Conservation (phyloP, 2,113 vertebrate species). For the Larimichthys crocea region DNA sequence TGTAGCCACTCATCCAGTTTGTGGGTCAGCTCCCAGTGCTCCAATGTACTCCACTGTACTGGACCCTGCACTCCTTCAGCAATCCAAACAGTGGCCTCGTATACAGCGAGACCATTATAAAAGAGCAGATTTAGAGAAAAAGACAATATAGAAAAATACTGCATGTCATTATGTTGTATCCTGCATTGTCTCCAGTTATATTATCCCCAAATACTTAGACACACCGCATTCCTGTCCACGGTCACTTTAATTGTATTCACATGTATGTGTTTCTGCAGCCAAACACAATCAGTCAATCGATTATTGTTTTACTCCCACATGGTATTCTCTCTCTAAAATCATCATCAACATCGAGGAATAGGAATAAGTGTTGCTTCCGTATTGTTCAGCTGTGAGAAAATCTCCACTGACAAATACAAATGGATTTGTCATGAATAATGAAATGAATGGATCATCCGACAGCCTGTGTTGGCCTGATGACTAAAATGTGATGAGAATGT, state of each 20-base stretch:
- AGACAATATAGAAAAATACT: no score
- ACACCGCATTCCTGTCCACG: background rate
- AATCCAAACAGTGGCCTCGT: no score
- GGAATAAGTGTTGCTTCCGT: background rate
- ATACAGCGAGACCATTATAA: no score
- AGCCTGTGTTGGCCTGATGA: constrained; percentile 19
- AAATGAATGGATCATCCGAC: constrained; percentile 31
- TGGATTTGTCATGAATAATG: constrained; percentile 39
- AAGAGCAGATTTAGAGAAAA: background rate
- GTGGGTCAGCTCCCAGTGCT: no score
- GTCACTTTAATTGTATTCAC: background rate
- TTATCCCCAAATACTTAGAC: background rate
- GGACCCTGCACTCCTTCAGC: no score
- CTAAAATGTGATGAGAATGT: constrained; percentile 32
- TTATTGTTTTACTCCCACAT: background rate
- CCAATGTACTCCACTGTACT: no score
- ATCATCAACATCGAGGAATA: constrained; percentile 9
- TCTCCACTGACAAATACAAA: constrained; percentile 35
- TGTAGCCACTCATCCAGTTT: no score
- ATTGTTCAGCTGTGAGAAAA: constrained; percentile 16
- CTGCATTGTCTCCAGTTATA: background rate
- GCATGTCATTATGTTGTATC: background rate
- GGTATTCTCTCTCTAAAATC: constrained; percentile 1
- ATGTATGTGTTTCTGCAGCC: constrained; percentile 8
- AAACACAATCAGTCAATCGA: constrained; percentile 3